phyloP scores from a whole-genome alignment of 1,140 invertebrate species.

The Drosophila micromelanica region DNA sequence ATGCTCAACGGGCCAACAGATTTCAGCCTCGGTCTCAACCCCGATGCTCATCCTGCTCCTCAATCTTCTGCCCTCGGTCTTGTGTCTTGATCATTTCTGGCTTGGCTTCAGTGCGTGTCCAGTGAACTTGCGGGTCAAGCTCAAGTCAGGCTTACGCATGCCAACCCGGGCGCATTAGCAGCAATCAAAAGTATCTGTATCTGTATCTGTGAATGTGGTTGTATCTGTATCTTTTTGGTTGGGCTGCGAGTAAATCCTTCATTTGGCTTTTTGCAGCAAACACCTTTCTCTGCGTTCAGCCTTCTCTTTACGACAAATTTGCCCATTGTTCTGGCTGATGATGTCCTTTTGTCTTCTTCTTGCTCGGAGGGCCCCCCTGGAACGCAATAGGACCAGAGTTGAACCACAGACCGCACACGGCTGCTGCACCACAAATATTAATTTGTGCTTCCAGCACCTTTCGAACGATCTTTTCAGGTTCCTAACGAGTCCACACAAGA shows the following conservation, averaged over 20 bases:
- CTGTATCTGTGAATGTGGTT: constrained; percentile 11
- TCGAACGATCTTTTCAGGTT: constrained; percentile 13
- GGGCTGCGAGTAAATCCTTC: constrained; percentile 63
- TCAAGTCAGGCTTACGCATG: constrained; percentile 66
- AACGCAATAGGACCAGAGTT: constrained; percentile 49
- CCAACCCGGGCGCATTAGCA: constrained; percentile 51
- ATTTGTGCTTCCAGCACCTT: constrained; percentile 77
- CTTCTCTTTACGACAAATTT: constrained; percentile 75
- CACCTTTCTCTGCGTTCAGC: constrained; percentile 62
- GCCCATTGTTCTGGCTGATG: constrained; percentile 75
- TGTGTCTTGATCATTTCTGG: constrained; percentile 25
- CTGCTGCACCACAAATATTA: constrained; percentile 70
- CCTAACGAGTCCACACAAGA: constrained; percentile 52
- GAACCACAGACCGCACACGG: constrained; percentile 65
- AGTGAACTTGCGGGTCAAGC: constrained; percentile 78
- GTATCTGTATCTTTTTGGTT: constrained; percentile 20
- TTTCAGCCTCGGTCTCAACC: background rate
- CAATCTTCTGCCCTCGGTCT: background rate
- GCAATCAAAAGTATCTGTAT: constrained; percentile 9
- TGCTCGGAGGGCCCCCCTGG: constrained; percentile 44
- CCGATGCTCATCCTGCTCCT: background rate
- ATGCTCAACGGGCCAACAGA: constrained; percentile 38
- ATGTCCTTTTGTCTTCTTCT: constrained; percentile 75
- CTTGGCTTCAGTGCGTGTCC: constrained; percentile 65
- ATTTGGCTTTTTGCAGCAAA: constrained; percentile 26